phyloP scores from a whole-genome alignment of 2,113 vertebrate genomes.

The Hemicordylus capensis region DNA sequence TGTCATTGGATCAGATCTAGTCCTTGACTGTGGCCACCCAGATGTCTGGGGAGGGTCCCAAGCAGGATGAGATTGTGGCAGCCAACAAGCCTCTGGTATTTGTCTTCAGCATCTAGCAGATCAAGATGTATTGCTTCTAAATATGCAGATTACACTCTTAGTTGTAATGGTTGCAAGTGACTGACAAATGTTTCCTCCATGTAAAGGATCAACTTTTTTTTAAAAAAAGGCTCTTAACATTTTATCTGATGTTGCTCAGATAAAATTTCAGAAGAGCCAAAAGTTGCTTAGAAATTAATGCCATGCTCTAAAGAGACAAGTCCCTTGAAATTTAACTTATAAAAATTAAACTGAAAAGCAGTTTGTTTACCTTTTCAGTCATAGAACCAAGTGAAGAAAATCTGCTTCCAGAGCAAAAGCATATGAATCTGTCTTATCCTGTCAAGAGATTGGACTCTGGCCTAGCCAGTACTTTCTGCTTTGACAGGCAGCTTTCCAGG shows the following conservation, averaged over 20 bases:
- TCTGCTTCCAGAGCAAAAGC: background rate
- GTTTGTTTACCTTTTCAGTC: background rate
- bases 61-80: background rate
- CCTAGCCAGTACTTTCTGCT: background rate
- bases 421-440: too few species aligned
- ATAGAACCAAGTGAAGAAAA: background rate
- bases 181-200: background rate
- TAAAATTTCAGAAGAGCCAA: too few species aligned
- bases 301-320: background rate
- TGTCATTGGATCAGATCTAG: background rate
- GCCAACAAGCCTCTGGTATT: background rate
- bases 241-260: too few species aligned
- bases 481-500: background rate
- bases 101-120: background rate
- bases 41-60: background rate
- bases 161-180: background rate
- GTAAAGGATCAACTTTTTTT: too few species aligned
- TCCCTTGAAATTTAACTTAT: background rate
- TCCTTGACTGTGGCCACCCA: background rate
- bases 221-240: too few species aligned
- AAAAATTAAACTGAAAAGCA: background rate
- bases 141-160: background rate
- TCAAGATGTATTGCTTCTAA: background rate
- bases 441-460: too few species aligned
- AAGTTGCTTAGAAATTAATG: too few species aligned